phyloP scores from a whole-genome alignment of 64 coral and sea anemone genomes.

The Actinia tenebrosa region DNA sequence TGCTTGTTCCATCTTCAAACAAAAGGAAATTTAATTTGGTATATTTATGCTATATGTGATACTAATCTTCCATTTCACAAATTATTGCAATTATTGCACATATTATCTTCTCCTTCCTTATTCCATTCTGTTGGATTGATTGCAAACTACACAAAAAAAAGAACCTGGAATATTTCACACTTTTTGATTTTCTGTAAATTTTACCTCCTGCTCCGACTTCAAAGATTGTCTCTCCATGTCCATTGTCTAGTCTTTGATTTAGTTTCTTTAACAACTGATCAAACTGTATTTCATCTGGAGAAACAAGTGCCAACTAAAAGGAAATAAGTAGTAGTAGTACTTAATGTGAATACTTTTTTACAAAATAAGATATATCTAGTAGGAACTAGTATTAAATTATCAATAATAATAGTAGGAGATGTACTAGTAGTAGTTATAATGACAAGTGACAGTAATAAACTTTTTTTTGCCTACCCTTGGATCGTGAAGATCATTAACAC shows the following conservation, averaged over 20 bases:
- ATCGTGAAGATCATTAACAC: conserved; percentile 41
- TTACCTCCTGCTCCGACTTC: conserved; percentile 95
- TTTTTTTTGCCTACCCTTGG: conserved; percentile 18
- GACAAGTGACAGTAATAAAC: background rate
- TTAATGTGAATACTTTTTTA: too few relatives aligned
- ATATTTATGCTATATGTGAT: too few relatives aligned
- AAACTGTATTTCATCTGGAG: conserved; percentile 87
- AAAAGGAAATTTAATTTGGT: background rate
- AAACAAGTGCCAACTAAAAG: conserved; percentile 46
- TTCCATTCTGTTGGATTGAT: too few relatives aligned
- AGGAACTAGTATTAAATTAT: too few relatives aligned
- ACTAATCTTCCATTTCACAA: too few relatives aligned
- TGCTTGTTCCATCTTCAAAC: conserved; percentile 57
- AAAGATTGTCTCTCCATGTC: conserved; percentile 91
- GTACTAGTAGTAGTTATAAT: too few relatives aligned
- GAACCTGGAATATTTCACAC: too few relatives aligned
- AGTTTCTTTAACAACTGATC: conserved; percentile 74
- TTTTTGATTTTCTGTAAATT: background rate
- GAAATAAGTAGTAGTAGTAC: background rate
- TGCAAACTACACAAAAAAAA: too few relatives aligned
- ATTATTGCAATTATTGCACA: too few relatives aligned
- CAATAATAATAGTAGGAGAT: too few relatives aligned
- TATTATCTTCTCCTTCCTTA: background rate
- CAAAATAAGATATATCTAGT: too few relatives aligned
- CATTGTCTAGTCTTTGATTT: conserved; percentile 68